A percentile compares a stretch with the other conserved stretches of the same genome.
Evolutionary conservation across 2,888 invertebrate genomes (phyloP).

Genomic region (Drosophila suboccidentalis): DNA sequence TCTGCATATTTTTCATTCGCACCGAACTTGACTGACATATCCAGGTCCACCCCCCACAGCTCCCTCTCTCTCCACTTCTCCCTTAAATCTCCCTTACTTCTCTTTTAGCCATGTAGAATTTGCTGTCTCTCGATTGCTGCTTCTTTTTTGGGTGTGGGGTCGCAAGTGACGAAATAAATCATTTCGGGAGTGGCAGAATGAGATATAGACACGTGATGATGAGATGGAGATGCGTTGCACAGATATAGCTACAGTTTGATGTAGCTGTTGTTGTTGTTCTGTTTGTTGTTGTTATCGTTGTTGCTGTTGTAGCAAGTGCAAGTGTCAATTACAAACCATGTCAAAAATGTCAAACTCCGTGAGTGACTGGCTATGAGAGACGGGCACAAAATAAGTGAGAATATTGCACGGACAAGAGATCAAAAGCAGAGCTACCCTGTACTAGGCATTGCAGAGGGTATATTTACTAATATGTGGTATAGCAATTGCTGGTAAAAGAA

Average conservation of each 20-base stretch:
- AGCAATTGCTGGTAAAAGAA: too few relatives aligned
- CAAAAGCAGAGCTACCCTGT: constrained; percentile 31
- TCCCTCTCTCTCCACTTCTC: not conserved
- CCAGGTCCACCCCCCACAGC: not conserved
- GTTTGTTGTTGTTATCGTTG: constrained; percentile 32
- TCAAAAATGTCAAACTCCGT: constrained; percentile 83
- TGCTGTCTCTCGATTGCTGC: constrained; percentile 16
- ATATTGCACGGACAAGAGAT: not conserved
- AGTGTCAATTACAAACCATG: constrained; percentile 84
- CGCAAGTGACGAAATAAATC: constrained; percentile 84
- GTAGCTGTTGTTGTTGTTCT: constrained; percentile 21
- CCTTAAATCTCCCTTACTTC: not conserved
- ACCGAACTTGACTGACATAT: constrained; percentile 46
- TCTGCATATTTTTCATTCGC: constrained; percentile 40
- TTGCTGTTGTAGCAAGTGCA: constrained; percentile 70
- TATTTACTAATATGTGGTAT: too few relatives aligned
- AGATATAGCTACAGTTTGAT: constrained; percentile 28
- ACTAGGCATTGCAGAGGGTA: constrained; percentile 9
- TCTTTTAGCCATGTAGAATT: not conserved
- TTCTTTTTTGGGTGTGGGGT: constrained; percentile 19
- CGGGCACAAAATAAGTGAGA: constrained; percentile 17
- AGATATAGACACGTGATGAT: constrained; percentile 62
- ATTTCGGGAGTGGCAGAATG: constrained; percentile 65
- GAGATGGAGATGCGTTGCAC: constrained; percentile 59
- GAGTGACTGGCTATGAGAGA: constrained; percentile 67